Base-by-base conservation (phyloP, 2,888 invertebrate genomes). In the Colostygia pectinataria region DNA sequence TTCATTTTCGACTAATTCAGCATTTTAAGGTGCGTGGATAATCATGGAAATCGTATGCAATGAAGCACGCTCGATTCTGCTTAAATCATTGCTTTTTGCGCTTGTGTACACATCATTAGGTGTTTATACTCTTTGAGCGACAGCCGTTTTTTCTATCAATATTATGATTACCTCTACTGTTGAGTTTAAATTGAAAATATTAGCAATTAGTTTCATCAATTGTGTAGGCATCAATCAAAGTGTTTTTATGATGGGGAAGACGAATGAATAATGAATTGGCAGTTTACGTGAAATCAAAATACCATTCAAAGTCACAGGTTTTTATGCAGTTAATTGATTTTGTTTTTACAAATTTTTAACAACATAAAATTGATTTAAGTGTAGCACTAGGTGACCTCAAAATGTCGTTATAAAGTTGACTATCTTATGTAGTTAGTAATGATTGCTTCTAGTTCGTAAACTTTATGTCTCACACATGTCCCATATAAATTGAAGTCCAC, bases 401-500 rank as follows among this genome's bases (percentile, higher is more conserved):
- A 18, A n/a, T 9, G 9, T 9, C 32, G 2, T 18, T n/a, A 5
- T 32, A 18, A 10, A 10, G 20, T 7, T 10, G 18, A 6, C 6
- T 55, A 57, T 56, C 61, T 68, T 66, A 20, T 72, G 62, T 60
- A 61, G 68, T 63, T 75, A n/a, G n/a, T n/a, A n/a, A n/a, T 73
- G 77, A 80, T 80, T 77, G 77, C 71, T 71, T 66, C 61, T 73
- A 73, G 70, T 67, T 66, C 59, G 14, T 12, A 53, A 47, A 65
- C 77, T 82, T 77, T 76, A 76, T 71, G 68, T 71, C 66, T 63
- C 61, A 49, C 66, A 59, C 72, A 74, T 78, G 74, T 77, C 69
- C 73, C 73, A 63, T 73, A 74, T 77, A 80, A 84, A 84, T 83
- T 86, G 83, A 81, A 83, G 78, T 78, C 71, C 75, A 68, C 77